These are phyloP conservation scores for Cyclophora albipunctata DNA, from an alignment of 2,888 invertebrate species.

Conservation along the genomic window DNA sequence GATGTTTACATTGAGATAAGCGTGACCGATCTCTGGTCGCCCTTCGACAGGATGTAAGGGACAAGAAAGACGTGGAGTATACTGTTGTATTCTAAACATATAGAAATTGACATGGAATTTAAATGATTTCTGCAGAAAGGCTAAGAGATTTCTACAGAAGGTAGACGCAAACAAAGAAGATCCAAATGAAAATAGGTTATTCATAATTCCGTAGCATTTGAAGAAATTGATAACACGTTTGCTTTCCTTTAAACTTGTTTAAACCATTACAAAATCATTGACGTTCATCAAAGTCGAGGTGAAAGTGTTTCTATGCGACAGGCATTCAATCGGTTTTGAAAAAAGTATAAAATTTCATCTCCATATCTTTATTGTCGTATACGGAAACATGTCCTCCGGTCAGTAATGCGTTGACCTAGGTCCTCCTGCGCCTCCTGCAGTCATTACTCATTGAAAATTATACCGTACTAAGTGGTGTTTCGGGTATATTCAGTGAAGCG, in stretches of 20 bases:
- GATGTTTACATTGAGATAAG: constrained; percentile 57
- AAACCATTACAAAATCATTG: no score
- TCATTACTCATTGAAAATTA: constrained; percentile 71
- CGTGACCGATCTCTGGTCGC: constrained; percentile 52
- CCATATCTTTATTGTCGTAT: constrained; percentile 28
- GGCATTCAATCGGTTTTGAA: no score
- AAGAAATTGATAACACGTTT: no score
- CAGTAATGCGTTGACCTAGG: constrained; percentile 65
- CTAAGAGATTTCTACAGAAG: background rate
- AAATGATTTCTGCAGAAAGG: background rate
- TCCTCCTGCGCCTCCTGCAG: constrained; percentile 40
- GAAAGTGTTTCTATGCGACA: no score
- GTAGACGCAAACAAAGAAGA: no score
- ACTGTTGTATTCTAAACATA: background rate
- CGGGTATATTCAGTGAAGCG: constrained; percentile 58
- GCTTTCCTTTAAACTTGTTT: no score
- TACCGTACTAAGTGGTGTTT: constrained; percentile 69
- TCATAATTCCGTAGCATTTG: no score
- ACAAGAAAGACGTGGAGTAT: constrained; percentile 16
- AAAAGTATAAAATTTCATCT: constrained; percentile 13
- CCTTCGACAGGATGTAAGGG: constrained; percentile 32
- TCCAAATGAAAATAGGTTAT: no score
- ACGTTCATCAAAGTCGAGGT: no score
- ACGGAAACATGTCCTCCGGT: constrained; percentile 43
- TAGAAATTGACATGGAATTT: background rate